Conservation (phyloP, 1,140 invertebrate genomes). For the Ostrea edulis region DNA sequence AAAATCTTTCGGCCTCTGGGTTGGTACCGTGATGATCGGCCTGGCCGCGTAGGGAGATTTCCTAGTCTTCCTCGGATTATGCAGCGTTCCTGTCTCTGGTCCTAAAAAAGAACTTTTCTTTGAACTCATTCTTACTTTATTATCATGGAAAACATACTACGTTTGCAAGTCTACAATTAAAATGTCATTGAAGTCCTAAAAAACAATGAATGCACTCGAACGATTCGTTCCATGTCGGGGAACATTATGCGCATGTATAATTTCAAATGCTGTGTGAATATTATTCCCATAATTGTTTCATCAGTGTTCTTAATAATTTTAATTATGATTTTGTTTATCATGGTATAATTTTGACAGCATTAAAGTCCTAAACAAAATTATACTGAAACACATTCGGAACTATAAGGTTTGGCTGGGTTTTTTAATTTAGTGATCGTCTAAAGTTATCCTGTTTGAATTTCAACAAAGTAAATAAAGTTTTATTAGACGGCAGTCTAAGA, state of each 20-base stretch:
- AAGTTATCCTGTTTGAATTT: background rate
- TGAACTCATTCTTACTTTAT: slow-evolving; percentile 8
- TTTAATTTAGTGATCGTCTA: background rate
- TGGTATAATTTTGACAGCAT: no score
- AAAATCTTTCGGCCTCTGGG: background rate
- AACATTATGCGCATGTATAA: background rate
- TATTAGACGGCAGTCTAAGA: background rate
- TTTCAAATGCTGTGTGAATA: no score
- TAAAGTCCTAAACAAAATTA: no score
- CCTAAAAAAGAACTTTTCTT: background rate
- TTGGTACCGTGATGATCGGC: background rate
- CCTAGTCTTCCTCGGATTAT: background rate
- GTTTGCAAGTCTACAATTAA: no score
- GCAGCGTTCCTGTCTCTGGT: background rate
- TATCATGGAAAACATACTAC: no score
- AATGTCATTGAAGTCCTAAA: no score
- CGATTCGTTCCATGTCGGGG: background rate
- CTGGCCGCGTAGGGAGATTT: background rate
- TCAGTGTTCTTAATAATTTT: no score
- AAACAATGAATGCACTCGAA: background rate
- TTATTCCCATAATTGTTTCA: no score
- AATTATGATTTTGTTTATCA: no score
- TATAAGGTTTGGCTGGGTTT: background rate
- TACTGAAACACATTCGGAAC: background rate
- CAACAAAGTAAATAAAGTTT: background rate